phyloP scores from a whole-genome alignment of 2,113 vertebrate species.

The Proteles cristata region DNA sequence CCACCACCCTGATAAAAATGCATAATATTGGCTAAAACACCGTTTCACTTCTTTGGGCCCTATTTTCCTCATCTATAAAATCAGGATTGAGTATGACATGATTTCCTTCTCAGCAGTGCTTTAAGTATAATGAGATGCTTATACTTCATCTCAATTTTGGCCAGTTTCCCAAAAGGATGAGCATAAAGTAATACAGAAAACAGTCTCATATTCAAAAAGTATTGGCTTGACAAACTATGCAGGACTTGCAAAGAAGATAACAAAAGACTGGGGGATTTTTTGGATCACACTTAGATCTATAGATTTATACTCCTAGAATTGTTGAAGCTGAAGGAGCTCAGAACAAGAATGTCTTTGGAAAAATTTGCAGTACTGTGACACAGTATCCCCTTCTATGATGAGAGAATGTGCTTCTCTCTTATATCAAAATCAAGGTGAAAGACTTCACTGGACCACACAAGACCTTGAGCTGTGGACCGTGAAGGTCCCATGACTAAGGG shows the following conservation, averaged over 20 bases:
- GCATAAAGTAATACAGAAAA: not conserved
- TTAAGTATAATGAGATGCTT: not conserved
- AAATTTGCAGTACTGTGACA: not conserved
- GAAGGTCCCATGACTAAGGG: not conserved
- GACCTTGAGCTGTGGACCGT: not conserved
- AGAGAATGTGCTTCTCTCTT: not conserved
- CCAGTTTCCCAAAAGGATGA: not conserved
- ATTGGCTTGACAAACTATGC: not conserved
- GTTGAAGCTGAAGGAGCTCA: not conserved
- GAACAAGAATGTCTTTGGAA: not conserved
- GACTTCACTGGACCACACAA: not conserved
- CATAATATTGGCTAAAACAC: not conserved
- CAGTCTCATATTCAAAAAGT: not conserved
- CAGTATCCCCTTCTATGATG: not conserved
- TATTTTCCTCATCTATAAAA: conserved; percentile 11
- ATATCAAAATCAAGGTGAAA: not conserved
- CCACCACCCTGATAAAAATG: not conserved
- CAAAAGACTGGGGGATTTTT: not conserved
- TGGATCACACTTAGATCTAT: not conserved
- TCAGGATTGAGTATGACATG: not conserved
- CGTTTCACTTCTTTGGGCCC: not conserved
- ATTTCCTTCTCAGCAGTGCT: not conserved
- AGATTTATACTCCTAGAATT: not conserved
- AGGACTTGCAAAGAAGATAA: not conserved
- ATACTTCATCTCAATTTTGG: not conserved